Evolutionary conservation across 2,113 vertebrate species (phyloP).

Genomic region (Sinosuthora webbiana): DNA sequence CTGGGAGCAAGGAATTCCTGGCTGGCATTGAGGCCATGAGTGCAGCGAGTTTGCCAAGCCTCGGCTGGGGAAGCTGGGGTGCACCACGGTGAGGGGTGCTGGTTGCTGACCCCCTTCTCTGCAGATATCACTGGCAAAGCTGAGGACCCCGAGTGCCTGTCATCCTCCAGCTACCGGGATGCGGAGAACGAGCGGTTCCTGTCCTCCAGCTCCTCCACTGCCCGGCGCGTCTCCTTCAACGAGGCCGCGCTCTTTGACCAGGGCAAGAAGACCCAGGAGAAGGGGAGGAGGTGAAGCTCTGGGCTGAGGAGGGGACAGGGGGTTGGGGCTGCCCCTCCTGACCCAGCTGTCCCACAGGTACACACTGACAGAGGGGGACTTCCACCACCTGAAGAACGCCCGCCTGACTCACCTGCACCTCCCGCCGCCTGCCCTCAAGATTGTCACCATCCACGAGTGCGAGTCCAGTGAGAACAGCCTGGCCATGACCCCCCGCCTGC

Average conservation of each 20-base stretch:
- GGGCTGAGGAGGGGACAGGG: rapidly evolving
- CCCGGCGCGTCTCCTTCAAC: slow-evolving; percentile 94
- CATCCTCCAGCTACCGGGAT: slow-evolving; percentile 82
- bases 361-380: slow-evolving; percentile 95
- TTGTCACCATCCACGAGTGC: slow-evolving; percentile 95
- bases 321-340: not conserved
- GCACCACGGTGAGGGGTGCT: rapidly evolving
- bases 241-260: slow-evolving; percentile 94
- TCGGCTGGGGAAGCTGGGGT: not conserved
- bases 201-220: slow-evolving; percentile 81
- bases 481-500: slow-evolving; percentile 74
- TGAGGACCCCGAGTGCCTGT: slow-evolving; percentile 89
- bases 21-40: not conserved
- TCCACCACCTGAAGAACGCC: slow-evolving; percentile 96
- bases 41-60: not conserved
- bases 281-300: slow-evolving; percentile 85
- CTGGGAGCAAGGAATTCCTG: rapidly evolving
- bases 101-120: not conserved
- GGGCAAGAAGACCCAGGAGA: slow-evolving; percentile 89
- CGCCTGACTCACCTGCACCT: slow-evolving; percentile 91
- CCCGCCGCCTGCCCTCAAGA: slow-evolving; percentile 85
- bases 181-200: slow-evolving; percentile 91
- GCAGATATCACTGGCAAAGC: slow-evolving; percentile 88
- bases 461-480: slow-evolving; percentile 88
- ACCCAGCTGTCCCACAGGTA: slow-evolving; percentile 74